These are phyloP conservation scores for Solenodon paradoxus DNA, from an alignment of 2,113 vertebrate genomes.

Conservation along the genomic window DNA sequence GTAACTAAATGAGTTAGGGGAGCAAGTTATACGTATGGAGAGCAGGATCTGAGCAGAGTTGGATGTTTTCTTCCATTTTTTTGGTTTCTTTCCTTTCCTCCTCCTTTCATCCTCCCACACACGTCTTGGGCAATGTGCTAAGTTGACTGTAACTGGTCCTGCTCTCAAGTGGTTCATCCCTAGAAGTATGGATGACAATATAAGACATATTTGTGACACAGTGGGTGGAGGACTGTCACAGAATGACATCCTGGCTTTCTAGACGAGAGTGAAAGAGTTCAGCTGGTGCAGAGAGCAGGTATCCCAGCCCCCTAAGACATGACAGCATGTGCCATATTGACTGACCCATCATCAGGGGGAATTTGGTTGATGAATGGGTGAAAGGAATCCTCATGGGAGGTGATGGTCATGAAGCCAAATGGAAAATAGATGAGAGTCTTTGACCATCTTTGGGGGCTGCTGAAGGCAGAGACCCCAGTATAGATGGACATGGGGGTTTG, in stretches of 20 bases:
- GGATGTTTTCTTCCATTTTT: neutral
- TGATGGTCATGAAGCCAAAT: neutral
- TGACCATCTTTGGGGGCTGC: neutral
- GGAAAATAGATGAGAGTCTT: neutral
- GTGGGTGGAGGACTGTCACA: rapidly evolving
- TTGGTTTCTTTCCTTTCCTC: neutral
- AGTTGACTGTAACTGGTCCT: neutral
- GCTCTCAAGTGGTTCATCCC: neutral
- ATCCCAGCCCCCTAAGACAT: neutral
- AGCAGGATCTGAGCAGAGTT: neutral
- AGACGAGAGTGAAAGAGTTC: neutral
- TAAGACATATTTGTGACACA: neutral
- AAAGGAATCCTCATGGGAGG: neutral
- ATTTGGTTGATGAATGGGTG: too few relatives aligned
- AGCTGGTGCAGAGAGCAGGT: neutral
- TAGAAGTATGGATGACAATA: rapidly evolving
- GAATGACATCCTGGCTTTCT: neutral
- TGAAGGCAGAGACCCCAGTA: neutral
- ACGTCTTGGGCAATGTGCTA: neutral
- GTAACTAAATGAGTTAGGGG: neutral
- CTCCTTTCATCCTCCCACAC: neutral
- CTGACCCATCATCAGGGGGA: rapidly evolving
- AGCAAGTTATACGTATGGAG: neutral
- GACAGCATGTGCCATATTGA: too few relatives aligned
- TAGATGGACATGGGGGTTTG: neutral